These are phyloP conservation scores for Olivierus martensii DNA, from an alignment of 1,140 invertebrate species.

Conservation along the genomic window DNA sequence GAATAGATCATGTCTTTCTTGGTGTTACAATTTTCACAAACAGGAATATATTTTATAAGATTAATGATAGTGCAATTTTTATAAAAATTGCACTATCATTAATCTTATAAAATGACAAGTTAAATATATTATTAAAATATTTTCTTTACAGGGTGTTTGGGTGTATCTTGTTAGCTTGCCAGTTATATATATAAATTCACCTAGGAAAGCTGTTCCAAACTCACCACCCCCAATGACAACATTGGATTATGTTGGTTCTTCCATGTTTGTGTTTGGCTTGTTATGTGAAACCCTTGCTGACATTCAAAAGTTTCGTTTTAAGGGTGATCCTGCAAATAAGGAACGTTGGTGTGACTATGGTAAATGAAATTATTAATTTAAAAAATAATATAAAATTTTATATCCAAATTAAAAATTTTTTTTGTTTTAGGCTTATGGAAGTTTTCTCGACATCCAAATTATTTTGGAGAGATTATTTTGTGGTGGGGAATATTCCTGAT, in stretches of 20 bases:
- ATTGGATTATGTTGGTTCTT: slow-evolving; percentile 65
- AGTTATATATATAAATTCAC: slow-evolving; percentile 80
- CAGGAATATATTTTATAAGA: too few relatives aligned
- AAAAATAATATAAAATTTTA: too few relatives aligned
- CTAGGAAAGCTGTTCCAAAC: slow-evolving; percentile 39
- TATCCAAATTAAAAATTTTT: neutral
- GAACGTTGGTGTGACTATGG: slow-evolving; percentile 78
- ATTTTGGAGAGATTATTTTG: slow-evolving; percentile 83
- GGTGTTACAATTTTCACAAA: too few relatives aligned
- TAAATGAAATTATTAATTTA: slow-evolving; percentile 25
- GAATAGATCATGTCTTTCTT: too few relatives aligned
- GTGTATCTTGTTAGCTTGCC: slow-evolving; percentile 81
- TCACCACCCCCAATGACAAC: slow-evolving; percentile 61
- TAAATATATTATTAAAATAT: neutral
- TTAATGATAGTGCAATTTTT: too few relatives aligned
- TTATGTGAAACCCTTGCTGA: slow-evolving; percentile 78
- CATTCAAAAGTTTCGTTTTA: slow-evolving; percentile 78
- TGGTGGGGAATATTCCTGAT: slow-evolving; percentile 91
- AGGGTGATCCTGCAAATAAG: slow-evolving; percentile 66
- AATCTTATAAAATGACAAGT: neutral
- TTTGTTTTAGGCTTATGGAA: slow-evolving; percentile 57
- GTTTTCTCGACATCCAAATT: slow-evolving; percentile 40
- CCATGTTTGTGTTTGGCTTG: slow-evolving; percentile 66
- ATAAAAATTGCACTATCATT: too few relatives aligned
- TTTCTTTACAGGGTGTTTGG: slow-evolving; percentile 61